Base-by-base conservation (phyloP, 1,140 invertebrate species). In the Oppia nitens region DNA sequence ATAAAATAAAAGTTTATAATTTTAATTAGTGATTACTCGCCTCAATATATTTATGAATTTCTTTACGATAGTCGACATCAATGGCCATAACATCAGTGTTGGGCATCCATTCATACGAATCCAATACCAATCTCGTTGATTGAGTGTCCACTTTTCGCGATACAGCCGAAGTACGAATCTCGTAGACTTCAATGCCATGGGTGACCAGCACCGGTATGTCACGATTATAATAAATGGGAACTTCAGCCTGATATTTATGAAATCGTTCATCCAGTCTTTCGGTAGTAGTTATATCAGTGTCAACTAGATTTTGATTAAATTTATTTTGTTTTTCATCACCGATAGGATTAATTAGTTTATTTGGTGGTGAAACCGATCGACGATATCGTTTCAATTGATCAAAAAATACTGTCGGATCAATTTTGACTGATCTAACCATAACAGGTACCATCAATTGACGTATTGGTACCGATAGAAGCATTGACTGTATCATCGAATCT, bases 401-500 rank as follows among this genome's bases (percentile, higher is more conserved):
- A 21, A 52, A 52, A 21, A 52, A 26, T 26, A 52, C 21, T 12
- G 11, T 52, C 20, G 50, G 50, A 26, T 52, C 50, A 52, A 11
- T 12, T 11, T 21, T 11, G 21, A 52, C 12, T 20, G 12, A 52
- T 12, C 11, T 11, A 26, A 52, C 11, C 20, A 52, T 21, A 20
- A 52, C 50, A 20, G 50, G 50, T 21, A 21, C 50, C 12, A 52
- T 11, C 50, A 52, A 26, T 26, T 52, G 12, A 11, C 21, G 11
- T 11, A 52, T 26, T 26, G 50, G 50, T 26, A 21, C 11, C 21
- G 14, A n/a, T 14, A 76, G 62, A n/a, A 79, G 65, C 27, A 71
- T 68, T 21, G 76, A 72, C 64, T 78, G 77, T 47, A 78, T 64
- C 67, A 78, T 71, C 1, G 75, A 74, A 60, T 78, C 77, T 40